These are phyloP conservation scores for Megaceryle torquata DNA, from an alignment of 2,113 vertebrate genomes.

Conservation along the genomic window DNA sequence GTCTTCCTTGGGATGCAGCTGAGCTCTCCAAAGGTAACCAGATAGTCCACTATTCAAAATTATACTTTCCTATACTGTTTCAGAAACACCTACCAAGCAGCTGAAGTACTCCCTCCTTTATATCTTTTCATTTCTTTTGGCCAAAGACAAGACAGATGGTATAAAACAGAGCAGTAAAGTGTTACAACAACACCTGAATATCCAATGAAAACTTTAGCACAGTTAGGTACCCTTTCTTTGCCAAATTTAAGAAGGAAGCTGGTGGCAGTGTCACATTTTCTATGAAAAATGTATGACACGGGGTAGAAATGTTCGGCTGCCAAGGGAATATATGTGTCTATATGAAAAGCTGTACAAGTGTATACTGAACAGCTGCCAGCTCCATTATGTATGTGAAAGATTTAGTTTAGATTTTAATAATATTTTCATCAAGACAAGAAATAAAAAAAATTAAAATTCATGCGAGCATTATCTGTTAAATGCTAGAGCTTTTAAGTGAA, in stretches of 20 bases:
- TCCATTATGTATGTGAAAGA: not conserved
- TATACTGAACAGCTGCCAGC: not conserved
- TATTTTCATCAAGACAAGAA: not conserved
- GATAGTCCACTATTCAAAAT: not conserved
- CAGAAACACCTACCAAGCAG: not conserved
- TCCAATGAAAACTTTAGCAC: not conserved
- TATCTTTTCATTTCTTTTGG: not conserved
- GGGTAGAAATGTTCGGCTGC: not conserved
- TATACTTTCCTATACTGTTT: not conserved
- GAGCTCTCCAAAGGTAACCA: not conserved
- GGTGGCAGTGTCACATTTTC: not conserved
- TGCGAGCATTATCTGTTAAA: not conserved
- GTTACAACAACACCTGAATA: not conserved
- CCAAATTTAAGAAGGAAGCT: not conserved
- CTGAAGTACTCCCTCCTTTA: not conserved
- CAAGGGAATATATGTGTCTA: not conserved
- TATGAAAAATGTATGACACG: not conserved
- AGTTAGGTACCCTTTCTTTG: not conserved
- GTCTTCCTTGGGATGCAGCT: not conserved
- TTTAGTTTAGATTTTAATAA: not conserved
- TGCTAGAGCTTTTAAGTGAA: not conserved
- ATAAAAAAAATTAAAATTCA: not conserved
- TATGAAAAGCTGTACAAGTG: not conserved
- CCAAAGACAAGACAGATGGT: not conserved
- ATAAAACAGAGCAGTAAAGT: not conserved